Evolutionary conservation across 2,113 vertebrate genomes (phyloP).

Genomic region (Cygnus atratus): DNA sequence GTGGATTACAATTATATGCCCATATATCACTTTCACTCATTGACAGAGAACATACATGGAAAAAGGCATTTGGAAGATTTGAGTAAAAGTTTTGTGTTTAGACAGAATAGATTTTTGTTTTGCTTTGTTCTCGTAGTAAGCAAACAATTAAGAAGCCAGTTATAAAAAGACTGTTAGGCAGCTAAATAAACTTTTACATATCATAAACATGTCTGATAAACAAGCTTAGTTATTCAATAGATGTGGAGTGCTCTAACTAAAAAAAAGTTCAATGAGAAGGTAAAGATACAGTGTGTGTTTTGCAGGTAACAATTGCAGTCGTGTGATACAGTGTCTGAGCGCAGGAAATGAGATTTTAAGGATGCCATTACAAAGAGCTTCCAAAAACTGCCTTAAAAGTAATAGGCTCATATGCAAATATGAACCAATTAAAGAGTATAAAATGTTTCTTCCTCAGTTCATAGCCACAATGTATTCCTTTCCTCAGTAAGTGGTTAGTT

Average conservation of each 20-base stretch:
- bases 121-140: background rate
- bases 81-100: background rate
- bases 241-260: background rate
- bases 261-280: background rate
- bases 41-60: background rate
- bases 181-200: background rate
- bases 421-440: background rate
- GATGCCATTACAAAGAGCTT: background rate
- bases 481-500: background rate
- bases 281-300: background rate
- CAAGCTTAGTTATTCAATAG: background rate
- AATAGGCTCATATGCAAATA: background rate
- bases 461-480: background rate
- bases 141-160: background rate
- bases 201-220: background rate
- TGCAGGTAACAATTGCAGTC: background rate
- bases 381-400: background rate
- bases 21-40: background rate
- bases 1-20: fast-evolving
- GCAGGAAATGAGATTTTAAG: background rate
- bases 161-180: background rate
- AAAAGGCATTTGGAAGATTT: background rate
- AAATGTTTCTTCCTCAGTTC: background rate
- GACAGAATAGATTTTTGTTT: background rate
- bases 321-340: background rate